Percentiles rank a stretch among this genome's conserved stretches.
These are phyloP conservation scores for Euleptes europaea DNA, from an alignment of 2,113 vertebrate genomes.

Conservation along the genomic window DNA sequence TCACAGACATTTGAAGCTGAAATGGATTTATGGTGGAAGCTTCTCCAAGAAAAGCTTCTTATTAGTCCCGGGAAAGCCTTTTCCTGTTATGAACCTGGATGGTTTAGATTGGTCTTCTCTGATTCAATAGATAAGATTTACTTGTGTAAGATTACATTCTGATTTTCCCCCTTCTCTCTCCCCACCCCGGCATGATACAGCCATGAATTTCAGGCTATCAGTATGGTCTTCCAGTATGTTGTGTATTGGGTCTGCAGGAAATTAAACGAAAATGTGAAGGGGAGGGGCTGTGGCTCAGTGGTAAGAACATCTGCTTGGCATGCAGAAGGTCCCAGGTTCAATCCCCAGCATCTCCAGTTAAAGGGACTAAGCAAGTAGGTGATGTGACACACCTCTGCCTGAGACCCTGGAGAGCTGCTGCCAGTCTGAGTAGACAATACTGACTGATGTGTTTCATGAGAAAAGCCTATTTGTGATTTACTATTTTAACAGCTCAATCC, in stretches of 20 bases:
- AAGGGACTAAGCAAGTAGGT: no score
- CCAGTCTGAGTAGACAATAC: no score
- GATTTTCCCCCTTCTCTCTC: not conserved
- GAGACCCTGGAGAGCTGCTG: no score
- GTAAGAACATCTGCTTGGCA: no score
- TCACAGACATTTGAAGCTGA: conserved; percentile 58
- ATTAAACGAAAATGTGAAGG: not conserved
- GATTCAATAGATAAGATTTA: conserved; percentile 36
- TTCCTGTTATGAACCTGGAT: conserved; percentile 54
- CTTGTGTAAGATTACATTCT: conserved; percentile 40
- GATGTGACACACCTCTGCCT: no score
- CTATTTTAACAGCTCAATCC: no score
- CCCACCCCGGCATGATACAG: not conserved
- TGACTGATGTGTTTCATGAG: no score
- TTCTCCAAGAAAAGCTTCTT: conserved; percentile 49
- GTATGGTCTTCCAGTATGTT: not conserved
- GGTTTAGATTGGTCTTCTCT: conserved; percentile 57
- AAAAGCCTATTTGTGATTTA: not conserved
- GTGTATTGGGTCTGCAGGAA: not conserved
- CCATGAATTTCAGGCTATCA: not conserved
- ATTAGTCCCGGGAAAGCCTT: conserved; percentile 56
- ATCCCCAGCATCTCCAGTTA: no score
- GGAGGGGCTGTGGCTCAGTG: no score
- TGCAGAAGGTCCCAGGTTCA: no score
- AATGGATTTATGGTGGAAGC: conserved; percentile 55